Percentiles rank a stretch among this genome's conserved stretches.
phyloP scores from a whole-genome alignment of 2,888 invertebrate genomes.

The Mesochorus sp. region DNA sequence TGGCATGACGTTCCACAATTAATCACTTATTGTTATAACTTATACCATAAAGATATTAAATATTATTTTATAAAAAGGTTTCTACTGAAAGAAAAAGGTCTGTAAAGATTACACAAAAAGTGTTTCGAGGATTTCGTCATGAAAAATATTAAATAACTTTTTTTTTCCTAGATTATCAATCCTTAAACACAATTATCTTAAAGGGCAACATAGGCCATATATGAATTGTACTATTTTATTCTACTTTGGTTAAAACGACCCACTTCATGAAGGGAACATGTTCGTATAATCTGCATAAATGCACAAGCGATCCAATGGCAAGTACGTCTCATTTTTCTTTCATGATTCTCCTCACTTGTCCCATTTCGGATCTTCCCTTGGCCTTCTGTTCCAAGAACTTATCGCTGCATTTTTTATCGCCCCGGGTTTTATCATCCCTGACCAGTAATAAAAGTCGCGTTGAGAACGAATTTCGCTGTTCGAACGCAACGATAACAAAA shows the following conservation, averaged over 20 bases:
- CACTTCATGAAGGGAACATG: not conserved
- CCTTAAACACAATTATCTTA: not conserved
- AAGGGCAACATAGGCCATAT: not conserved
- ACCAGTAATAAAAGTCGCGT: constrained; percentile 25
- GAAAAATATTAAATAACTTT: no score
- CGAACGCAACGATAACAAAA: not conserved
- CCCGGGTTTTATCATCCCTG: constrained; percentile 23
- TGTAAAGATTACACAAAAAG: no score
- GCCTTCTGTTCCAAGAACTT: constrained; percentile 23
- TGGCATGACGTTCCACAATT: no score
- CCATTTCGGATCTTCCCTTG: not conserved
- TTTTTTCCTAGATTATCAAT: not conserved
- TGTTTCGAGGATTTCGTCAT: no score
- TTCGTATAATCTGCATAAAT: constrained; percentile 30
- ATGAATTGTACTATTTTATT: not conserved
- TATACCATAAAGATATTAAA: no score
- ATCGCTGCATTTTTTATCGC: constrained; percentile 20
- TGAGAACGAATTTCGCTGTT: constrained; percentile 7
- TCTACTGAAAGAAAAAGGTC: no score
- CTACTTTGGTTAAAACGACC: constrained; percentile 10
- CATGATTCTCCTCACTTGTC: constrained; percentile 6
- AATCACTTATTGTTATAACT: no score
- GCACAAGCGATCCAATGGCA: constrained; percentile 9
- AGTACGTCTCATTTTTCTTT: constrained; percentile 44
- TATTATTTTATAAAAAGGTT: no score